phyloP scores from a whole-genome alignment of 2,888 invertebrate species.

The Thera obeliscata region DNA sequence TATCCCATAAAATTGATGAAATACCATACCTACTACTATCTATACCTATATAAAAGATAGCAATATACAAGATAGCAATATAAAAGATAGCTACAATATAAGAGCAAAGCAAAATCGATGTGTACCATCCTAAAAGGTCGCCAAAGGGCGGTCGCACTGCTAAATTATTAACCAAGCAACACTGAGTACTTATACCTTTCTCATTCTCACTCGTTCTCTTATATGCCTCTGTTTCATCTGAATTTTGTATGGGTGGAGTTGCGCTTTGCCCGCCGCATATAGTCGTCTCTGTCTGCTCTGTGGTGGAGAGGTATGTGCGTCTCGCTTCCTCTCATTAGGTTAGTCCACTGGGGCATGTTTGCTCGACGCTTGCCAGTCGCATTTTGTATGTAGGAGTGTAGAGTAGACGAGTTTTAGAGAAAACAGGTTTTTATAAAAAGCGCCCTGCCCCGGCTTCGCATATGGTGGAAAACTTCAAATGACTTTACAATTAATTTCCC shows the following conservation, averaged over 20 bases:
- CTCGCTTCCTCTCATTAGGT: conserved; percentile 81
- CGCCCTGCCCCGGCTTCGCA: too few relatives aligned
- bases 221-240: conserved; percentile 51
- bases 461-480: too few relatives aligned
- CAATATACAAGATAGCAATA: too few relatives aligned
- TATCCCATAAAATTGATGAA: conserved; percentile 16
- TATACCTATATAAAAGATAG: not conserved
- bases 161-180: conserved; percentile 80
- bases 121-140: conserved; percentile 44
- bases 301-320: conserved; percentile 47
- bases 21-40: not conserved
- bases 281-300: conserved; percentile 57
- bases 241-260: conserved; percentile 64
- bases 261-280: conserved; percentile 80
- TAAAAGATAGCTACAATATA: conserved; percentile 25
- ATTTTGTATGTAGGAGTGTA: conserved; percentile 61
- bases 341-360: conserved; percentile 76
- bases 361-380: conserved; percentile 78
- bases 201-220: conserved; percentile 44
- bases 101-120: conserved; percentile 53
- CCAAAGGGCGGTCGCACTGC: conserved; percentile 72
- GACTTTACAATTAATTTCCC: too few relatives aligned
- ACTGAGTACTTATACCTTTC: conserved; percentile 69
- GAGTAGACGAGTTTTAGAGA: conserved; percentile 50
- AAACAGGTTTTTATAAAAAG: conserved; percentile 5